A percentile compares a stretch with the other conserved stretches of the same genome.
Evolutionary conservation across 2,888 invertebrate genomes (phyloP).

Genomic region (Argyresthia goedartella): DNA sequence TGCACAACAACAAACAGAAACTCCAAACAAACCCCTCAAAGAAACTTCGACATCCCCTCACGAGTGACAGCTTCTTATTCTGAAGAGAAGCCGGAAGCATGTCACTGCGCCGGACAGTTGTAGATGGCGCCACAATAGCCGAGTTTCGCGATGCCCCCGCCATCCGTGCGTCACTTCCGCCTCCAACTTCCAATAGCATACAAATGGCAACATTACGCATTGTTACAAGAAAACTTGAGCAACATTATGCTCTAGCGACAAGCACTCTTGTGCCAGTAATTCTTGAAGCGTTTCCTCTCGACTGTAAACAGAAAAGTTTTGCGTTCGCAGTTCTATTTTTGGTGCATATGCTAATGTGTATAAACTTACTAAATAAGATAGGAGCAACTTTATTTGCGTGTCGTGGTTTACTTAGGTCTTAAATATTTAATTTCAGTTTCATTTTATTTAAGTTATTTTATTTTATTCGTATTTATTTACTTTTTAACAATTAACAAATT

Average conservation of each 20-base stretch:
- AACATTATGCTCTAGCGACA: conserved; percentile 49
- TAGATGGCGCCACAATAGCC: conserved; percentile 63
- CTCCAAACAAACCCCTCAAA: conserved; percentile 52
- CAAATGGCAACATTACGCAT: conserved; percentile 66
- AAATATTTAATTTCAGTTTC: no score
- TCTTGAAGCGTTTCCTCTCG: conserved; percentile 23
- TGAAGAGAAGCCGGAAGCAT: conserved; percentile 64
- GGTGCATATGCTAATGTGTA: conserved; percentile 4
- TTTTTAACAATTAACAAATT: no score
- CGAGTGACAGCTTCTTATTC: conserved; percentile 48
- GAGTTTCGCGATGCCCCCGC: conserved; percentile 23
- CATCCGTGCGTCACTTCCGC: conserved; percentile 49
- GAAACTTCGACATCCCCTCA: conserved; percentile 54
- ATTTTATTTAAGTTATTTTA: no score
- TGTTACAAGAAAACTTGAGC: conserved; percentile 63
- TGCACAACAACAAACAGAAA: neutral
- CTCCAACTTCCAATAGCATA: conserved; percentile 33
- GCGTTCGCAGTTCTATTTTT: neutral
- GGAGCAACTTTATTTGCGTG: no score
- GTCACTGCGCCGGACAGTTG: conserved; percentile 60
- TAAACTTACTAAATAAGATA: conserved; percentile 4
- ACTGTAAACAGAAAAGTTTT: conserved; percentile 9
- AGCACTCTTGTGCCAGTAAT: conserved; percentile 46
- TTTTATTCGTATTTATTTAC: no score
- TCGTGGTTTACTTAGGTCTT: no score